Percentiles rank a stretch among this genome's conserved stretches.
phyloP scores from a whole-genome alignment of 2,888 invertebrate species.

The Spisula solida region DNA sequence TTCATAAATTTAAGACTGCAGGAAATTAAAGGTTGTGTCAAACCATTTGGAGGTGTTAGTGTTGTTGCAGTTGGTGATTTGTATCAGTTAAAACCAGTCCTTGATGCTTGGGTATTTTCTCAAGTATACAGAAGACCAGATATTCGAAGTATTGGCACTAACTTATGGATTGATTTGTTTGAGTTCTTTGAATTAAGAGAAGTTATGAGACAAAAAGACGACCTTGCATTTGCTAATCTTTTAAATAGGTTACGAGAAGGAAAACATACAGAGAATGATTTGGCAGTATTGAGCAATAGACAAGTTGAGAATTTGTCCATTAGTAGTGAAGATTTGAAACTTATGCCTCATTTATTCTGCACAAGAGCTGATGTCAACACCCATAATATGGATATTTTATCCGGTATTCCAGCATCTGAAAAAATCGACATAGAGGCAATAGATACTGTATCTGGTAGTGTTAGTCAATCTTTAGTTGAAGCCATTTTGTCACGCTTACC shows the following conservation, averaged over 20 bases:
- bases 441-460: constrained; percentile 58
- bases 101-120: constrained; percentile 38
- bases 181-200: constrained; percentile 22
- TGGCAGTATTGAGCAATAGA: constrained; percentile 31
- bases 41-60: constrained; percentile 66
- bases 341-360: constrained; percentile 55
- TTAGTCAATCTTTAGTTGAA: constrained; percentile 11
- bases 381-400: constrained; percentile 20
- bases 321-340: background rate
- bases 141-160: background rate
- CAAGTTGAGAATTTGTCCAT: background rate
- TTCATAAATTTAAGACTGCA: constrained; percentile 68
- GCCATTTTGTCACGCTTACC: constrained; percentile 58
- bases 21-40: constrained; percentile 59
- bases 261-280: constrained; percentile 52
- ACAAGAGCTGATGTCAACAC: constrained; percentile 21
- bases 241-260: constrained; percentile 68
- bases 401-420: background rate
- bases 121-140: background rate
- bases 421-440: constrained; percentile 45
- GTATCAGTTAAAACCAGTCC: constrained; percentile 34
- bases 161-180: constrained; percentile 39
- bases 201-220: constrained; percentile 73
- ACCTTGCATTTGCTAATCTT: constrained; percentile 63
- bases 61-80: constrained; percentile 65